Conservation (phyloP, 1,140 invertebrate genomes). For the Lepidurus apus region DNA sequence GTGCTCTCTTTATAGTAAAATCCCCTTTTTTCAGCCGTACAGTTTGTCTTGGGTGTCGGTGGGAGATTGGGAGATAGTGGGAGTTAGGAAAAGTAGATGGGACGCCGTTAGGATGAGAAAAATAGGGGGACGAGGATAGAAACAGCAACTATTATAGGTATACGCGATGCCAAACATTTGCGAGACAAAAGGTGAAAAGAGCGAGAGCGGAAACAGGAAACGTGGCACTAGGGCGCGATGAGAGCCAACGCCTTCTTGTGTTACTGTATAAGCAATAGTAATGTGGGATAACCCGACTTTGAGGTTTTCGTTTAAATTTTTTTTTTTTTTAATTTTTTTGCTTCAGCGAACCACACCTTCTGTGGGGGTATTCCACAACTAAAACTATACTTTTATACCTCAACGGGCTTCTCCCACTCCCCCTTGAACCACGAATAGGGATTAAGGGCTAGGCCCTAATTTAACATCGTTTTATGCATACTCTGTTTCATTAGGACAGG, state of each 20-base stretch:
- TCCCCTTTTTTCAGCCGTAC: neutral
- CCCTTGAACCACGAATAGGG: neutral
- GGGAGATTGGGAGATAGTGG: neutral
- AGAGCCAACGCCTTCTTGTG: conserved; percentile 11
- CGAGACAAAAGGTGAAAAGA: conserved; percentile 17
- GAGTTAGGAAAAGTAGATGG: neutral
- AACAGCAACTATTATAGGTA: neutral
- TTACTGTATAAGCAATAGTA: conserved; percentile 14
- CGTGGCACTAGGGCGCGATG: conserved; percentile 20
- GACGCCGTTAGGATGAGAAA: neutral
- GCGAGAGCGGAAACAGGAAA: conserved; percentile 17
- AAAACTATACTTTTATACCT: no score
- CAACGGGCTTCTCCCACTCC: neutral
- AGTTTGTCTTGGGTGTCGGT: neutral
- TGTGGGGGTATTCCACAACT: neutral
- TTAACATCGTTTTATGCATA: neutral
- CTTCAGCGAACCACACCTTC: neutral
- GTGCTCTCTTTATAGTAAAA: no score
- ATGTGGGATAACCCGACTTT: conserved; percentile 21
- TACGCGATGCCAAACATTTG: neutral
- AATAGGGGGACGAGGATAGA: neutral
- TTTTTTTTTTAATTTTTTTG: neutral
- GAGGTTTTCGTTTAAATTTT: neutral
- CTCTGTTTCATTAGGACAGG: conserved; percentile 19
- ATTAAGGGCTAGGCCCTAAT: neutral